Evolutionary conservation across 2,888 invertebrate species (phyloP).

Genomic region (Penaeus monodon): DNA sequence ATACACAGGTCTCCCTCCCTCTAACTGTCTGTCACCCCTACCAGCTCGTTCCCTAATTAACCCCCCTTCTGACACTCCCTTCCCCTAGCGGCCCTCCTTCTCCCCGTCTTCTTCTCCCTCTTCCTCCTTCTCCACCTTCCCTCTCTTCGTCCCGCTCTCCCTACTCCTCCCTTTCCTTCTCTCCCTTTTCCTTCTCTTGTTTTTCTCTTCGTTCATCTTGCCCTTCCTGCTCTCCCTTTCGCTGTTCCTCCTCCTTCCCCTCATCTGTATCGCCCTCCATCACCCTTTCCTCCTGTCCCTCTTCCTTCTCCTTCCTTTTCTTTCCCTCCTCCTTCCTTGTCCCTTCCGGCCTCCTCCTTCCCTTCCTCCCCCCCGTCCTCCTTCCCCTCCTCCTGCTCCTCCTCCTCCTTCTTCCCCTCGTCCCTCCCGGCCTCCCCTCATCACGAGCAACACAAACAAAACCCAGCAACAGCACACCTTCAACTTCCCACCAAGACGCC

Average conservation of each 20-base stretch:
- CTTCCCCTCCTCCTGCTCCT: too few relatives aligned
- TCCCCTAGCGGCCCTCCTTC: not conserved
- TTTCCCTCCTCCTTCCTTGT: not conserved
- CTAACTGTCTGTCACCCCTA: slow-evolving; percentile 11
- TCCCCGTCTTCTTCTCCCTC: not conserved
- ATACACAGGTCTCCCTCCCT: not conserved
- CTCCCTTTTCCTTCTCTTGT: not conserved
- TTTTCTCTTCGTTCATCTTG: not conserved
- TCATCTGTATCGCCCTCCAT: not conserved
- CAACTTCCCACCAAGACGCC: slow-evolving; percentile 60
- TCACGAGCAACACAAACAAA: slow-evolving; percentile 46
- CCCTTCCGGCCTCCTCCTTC: not conserved
- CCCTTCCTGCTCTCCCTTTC: not conserved
- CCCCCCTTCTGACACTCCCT: not conserved
- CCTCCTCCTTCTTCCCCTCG: not conserved
- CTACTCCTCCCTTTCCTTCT: not conserved
- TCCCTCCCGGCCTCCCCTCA: not conserved
- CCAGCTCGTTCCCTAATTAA: not conserved
- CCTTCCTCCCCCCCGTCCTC: too few relatives aligned
- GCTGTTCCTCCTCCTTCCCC: not conserved
- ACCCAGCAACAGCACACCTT: slow-evolving; percentile 51
- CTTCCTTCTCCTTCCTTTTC: not conserved
- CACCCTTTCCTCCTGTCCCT: not conserved
- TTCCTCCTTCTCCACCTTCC: not conserved
- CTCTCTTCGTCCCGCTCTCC: not conserved